Evolutionary conservation across 1,140 invertebrate genomes (phyloP), one percentile per base, ranked within the genome.

Genomic region (Pogonognathellus flavescens): DNA sequence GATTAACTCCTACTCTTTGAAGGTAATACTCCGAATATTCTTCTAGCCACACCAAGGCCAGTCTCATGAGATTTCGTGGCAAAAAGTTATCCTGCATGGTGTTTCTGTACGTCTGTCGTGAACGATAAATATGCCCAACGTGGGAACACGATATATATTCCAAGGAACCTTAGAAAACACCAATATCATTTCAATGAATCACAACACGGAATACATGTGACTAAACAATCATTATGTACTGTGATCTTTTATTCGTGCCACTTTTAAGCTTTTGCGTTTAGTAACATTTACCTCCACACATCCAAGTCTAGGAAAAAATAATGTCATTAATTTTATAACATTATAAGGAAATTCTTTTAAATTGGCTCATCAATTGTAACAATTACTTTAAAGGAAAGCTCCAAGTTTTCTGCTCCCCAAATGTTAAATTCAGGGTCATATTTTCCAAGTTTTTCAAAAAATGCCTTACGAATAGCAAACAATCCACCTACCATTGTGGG

Each of bases 401-500:
- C 85, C 13, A 84, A 10, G 41, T 86, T 83, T 49, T 83, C 81
- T 0, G 16, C 85, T n/a, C 85, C 85, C 85, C 85, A 86, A 31
- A 86, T 83, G 10, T 86, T 62, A 22, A 82, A 52, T 82, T 66
- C 80, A 8, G 55, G 41, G 49, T 85, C 84, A 57, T 85, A 85
- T 53, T 55, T 41, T 1, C 84, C 84, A 14, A 85, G 80, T 49
- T 72, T 18, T 41, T 70, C 41, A 22, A 85, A 85, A 18, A 82
- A 85, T 2, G 66, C 50, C 20, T 72, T 85, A 1, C 20, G 62
- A 14, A 85, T 82, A 6, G 84, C 5, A 82, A 85, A 85, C 3
- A 83, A 31, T 4, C 85, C 85, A 18, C 85, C 85, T 0, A 59
- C 97, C 22, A 76, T 80, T 10, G 59, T 31, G 11, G 76, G 25